Evolutionary conservation across 2,797 vertebrate genomes (phyloP).

Genomic region (Myiotriccus ornatus): DNA sequence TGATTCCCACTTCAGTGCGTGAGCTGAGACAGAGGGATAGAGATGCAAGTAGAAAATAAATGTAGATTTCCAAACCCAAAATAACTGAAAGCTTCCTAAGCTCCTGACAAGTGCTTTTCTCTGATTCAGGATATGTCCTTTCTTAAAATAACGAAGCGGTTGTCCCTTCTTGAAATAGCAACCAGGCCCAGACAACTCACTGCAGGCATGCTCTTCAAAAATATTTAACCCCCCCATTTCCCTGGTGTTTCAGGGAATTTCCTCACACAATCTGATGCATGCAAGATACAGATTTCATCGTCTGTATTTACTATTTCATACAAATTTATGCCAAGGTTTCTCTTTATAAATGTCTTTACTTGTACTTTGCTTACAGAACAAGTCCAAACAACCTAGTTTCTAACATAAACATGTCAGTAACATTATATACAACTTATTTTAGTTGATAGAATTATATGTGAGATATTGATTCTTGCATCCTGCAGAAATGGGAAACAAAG

Average conservation of each 20-base stretch:
- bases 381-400: background rate
- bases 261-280: background rate
- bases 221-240: background rate
- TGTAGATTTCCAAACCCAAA: background rate
- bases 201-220: background rate
- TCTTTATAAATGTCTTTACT: background rate
- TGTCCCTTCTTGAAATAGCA: background rate
- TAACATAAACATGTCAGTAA: background rate
- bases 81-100: background rate
- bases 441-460: background rate
- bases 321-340: background rate
- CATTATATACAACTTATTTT: background rate
- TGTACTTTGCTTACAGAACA: background rate
- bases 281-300: background rate
- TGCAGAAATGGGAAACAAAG: background rate
- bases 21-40: background rate
- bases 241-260: background rate
- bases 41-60: background rate
- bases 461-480: background rate
- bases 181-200: background rate
- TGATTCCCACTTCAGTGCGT: background rate
- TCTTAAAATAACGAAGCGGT: background rate
- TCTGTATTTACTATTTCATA: background rate
- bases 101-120: background rate
- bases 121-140: background rate